Evolutionary conservation across 1,140 invertebrate genomes (phyloP), one percentile per base, ranked within the genome.

Genomic region (Trichonephila clavata): DNA sequence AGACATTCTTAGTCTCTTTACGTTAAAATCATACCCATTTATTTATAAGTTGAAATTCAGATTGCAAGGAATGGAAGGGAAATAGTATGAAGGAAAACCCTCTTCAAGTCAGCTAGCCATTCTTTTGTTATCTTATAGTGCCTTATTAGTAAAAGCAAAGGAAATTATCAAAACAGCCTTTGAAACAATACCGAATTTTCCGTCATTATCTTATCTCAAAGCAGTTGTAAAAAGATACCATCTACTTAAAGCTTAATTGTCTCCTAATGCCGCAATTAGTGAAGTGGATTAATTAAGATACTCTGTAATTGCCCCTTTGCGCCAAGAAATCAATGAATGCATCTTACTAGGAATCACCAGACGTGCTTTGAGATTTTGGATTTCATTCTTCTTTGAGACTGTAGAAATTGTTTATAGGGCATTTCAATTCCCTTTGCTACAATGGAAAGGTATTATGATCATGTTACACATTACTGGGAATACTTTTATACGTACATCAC

Each of bases 171-270:
- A 68, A 71, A 57, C 87, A 24, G 39, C 57, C 50, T 77, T 89
- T 89, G 61, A 71, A 81, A 81, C 68, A 80, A 90, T 80, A 71
- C 43, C 50, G 68, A 80, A 24, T 90, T 88, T 83, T 68, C 27
- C 63, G 61, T 27, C 86, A n/a, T 81, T 80, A 90, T 90, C 68
- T 90, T 90, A 90, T 90, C 71, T 39, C 71, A 90, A 90, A 90
- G 77, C 68, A 90, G 68, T 90, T 90, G 71, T 81, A 90, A 90
- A 90, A 80, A 90, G 89, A 90, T 60, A 80, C 68, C 89, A 90
- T 27, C 89, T 90, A 90, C 89, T 90, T 81, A 39, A n/a, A 63
- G 90, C 90, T 68, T 92, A 92, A 92, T 92, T 63, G 80, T 92
- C 80, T 92, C 81, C 61, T 92, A 92, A 84, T 92, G 77, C 81